Evolutionary conservation across 2,888 invertebrate species (phyloP).

Genomic region (Nesidiocoris tenuis): DNA sequence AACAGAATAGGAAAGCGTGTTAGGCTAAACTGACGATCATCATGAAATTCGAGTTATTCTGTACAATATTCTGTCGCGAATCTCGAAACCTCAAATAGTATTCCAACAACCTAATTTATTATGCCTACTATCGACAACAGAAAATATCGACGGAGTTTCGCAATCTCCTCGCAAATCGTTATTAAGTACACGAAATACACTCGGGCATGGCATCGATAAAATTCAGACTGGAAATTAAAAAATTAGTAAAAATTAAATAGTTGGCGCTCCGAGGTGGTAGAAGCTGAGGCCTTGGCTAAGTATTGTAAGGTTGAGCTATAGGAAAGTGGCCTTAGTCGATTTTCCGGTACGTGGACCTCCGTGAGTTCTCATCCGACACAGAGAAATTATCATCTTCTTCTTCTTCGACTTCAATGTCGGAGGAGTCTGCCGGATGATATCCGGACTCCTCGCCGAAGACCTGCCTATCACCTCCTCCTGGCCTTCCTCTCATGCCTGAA

Average conservation of each 20-base stretch:
- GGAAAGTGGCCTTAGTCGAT: constrained; percentile 33
- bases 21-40: no score
- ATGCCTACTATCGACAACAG: no score
- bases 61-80: no score
- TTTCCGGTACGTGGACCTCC: constrained; percentile 11
- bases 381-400: constrained; percentile 37
- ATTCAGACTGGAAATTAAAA: background rate
- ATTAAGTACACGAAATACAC: background rate
- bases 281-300: no score
- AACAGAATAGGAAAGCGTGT: no score
- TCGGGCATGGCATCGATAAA: background rate
- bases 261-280: background rate
- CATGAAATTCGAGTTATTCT: no score
- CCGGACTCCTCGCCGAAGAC: background rate
- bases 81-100: no score
- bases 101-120: no score
- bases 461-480: background rate
- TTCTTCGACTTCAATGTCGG: constrained; percentile 2
- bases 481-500: constrained; percentile 34
- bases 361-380: constrained; percentile 21
- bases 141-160: no score
- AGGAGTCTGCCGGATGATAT: background rate
- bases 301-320: constrained; percentile 23
- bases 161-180: background rate
- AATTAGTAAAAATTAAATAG: no score